Conservation (phyloP, 2,888 invertebrate genomes). For the Gasteruption jaculator region DNA sequence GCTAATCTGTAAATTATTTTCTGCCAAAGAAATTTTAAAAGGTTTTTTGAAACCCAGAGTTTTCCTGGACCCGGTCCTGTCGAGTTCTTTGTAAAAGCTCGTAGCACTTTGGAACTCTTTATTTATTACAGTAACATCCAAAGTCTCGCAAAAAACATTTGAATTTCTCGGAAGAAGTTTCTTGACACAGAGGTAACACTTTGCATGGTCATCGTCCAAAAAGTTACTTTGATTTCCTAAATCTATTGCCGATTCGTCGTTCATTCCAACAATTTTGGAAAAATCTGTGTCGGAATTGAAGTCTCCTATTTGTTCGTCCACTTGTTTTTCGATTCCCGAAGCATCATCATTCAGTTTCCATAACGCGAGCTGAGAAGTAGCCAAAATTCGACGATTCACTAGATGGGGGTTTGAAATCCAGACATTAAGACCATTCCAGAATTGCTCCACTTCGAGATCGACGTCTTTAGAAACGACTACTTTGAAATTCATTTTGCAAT, state of each 20-base stretch:
- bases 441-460: slow-evolving; percentile 48
- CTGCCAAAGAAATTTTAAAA: slow-evolving; percentile 32
- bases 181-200: slow-evolving; percentile 47
- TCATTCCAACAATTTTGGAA: too few relatives aligned
- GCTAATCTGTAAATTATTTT: slow-evolving; percentile 17
- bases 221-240: too few relatives aligned
- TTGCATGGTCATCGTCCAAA: too few relatives aligned
- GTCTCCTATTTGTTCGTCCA: too few relatives aligned
- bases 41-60: slow-evolving; percentile 48
- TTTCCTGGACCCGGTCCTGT: slow-evolving; percentile 42
- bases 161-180: slow-evolving; percentile 50
- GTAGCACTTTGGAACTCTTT: slow-evolving; percentile 46
- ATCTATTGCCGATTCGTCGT: too few relatives aligned
- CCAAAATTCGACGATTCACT: slow-evolving; percentile 68
- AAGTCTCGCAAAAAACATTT: slow-evolving; percentile 47
- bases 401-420: slow-evolving; percentile 67
- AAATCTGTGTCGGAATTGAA: too few relatives aligned
- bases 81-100: slow-evolving; percentile 54
- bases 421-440: slow-evolving; percentile 64
- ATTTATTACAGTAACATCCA: slow-evolving; percentile 45
- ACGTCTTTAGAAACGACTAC: slow-evolving; percentile 29
- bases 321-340: slow-evolving; percentile 11
- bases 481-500: slow-evolving; percentile 30
- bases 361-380: slow-evolving; percentile 38
- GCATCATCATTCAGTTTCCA: slow-evolving; percentile 20